Base-by-base conservation (phyloP, 2,113 vertebrate species). In the Morone saxatilis region DNA sequence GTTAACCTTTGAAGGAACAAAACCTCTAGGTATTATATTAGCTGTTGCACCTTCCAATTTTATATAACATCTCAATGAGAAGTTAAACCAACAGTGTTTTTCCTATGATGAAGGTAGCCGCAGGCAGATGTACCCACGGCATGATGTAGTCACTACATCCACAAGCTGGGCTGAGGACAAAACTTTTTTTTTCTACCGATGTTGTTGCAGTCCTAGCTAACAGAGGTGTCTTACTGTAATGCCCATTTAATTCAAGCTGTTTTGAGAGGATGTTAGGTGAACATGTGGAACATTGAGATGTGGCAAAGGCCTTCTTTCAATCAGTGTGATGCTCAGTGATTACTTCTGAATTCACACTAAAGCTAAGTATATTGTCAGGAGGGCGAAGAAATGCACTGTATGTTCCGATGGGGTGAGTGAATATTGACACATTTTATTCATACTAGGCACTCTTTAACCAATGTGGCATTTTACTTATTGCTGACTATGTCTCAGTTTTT, bases 381-480 rank as follows among this genome's bases (percentile, higher is more conserved):
- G 16, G 25, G 54, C 0, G 8, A 7, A 17, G 16, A 50, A 57
- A 67, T 57, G 40, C 9, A 5, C 17, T 43, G 25, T n/a, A 36
- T 20, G 62, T 13, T 73, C 22, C 80, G 17, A 59, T 41, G 14
- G 45, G 22, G 14, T 67, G 41, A 47, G 45, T 61, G 2, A 69
- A 43, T 75, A 3, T 56, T 74, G 63, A 91, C 85, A 73, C 41
- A 40, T 70, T 63, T 41, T 62, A 71, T 75, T 79, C 36, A 54
- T 45, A 38, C 71, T 67, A 85, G 89, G 89, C 84, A 85, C 70
- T 75, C 54, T 45, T 61, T 19, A 19, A 51, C 63, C 14, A 60
- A 63, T 43, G n/a, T 45, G 47, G 7, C 53, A 48, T 36, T 57
- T 40, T 19, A 36, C 7, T 77, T 76, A 85, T 62, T 76, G 57